Base-by-base conservation (phyloP, 2,113 vertebrate genomes). In the Hirundichthys speculiger region DNA sequence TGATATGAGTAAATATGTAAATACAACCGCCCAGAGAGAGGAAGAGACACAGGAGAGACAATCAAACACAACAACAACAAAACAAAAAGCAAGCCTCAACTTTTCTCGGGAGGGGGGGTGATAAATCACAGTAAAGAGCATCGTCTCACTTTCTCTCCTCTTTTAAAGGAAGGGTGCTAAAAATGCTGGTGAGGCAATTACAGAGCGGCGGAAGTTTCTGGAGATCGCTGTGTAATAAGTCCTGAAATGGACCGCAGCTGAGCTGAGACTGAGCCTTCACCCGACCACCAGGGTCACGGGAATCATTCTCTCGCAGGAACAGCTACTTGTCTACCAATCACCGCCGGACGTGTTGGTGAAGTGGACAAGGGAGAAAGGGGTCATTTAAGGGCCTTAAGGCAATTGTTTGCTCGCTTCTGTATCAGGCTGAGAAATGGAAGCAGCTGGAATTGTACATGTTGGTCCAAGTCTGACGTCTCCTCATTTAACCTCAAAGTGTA, bases 201-300 rank as follows among this genome's bases (percentile, higher is more conserved):
- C 82, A 78, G 71, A 53, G 59, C 53, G 85, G 70, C 61, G 69
- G 64, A 64, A 74, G 78, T 69, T 87, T 80, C 43, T 72, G 50
- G 78, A 88, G 84, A 91, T 90, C 89, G 86, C 83, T 64, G 89
- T 73, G 86, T 82, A 81, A 87, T 86, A 82, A 79, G 75, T n/a
- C 78, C 80, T 80, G 79, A 73, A 89, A 83, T 64, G 25, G 78
- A 72, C 42, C 38, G 19, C 21, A 74, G 84, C 67, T 84, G 79
- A 88, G 87, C 73, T 86, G 83, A 85, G 87, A 87, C 79, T 57
- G 86, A 88, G 87, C 74, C 74, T 54, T 80, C 88, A 85, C 81
- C 82, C 78, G 68, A 86, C 73, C 48, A 13, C 53, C 72, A 59
- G 81, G 77, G 77, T 90, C 87, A 64, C 34, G 0, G 40, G 73